phyloP scores from a whole-genome alignment of 2,113 vertebrate species.

The Barbus barbus region DNA sequence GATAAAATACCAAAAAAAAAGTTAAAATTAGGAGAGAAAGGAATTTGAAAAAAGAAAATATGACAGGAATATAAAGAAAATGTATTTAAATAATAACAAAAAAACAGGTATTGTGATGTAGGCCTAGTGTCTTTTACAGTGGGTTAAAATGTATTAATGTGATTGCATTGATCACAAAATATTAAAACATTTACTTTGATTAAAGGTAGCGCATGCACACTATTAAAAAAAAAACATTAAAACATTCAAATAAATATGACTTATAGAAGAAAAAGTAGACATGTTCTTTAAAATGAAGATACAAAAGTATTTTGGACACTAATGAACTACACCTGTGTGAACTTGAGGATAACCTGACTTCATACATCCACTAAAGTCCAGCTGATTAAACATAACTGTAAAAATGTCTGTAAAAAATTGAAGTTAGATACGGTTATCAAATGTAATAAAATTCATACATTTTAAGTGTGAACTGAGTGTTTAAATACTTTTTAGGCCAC shows the following conservation, averaged over 20 bases:
- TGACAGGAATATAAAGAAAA: constrained; percentile 32
- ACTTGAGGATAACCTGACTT: background rate
- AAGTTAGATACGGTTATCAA: background rate
- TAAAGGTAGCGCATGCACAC: background rate
- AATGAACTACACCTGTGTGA: background rate
- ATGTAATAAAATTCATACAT: background rate
- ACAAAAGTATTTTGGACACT: too few species aligned
- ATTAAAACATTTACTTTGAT: background rate
- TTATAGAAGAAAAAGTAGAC: too few species aligned
- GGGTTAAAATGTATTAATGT: background rate
- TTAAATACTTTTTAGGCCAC: background rate
- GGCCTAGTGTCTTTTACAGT: background rate
- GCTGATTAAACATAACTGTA: background rate
- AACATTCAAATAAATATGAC: too few species aligned
- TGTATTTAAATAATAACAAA: constrained; percentile 44
- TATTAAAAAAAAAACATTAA: too few species aligned
- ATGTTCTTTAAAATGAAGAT: too few species aligned
- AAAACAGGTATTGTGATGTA: too few species aligned
- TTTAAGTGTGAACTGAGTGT: background rate
- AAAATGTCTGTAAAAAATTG: background rate
- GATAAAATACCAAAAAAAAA: constrained; percentile 50
- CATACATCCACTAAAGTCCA: background rate
- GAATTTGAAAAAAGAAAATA: constrained; percentile 55
- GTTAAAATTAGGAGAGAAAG: constrained; percentile 47
- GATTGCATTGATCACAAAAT: background rate